Base-by-base conservation (phyloP, 2,113 vertebrate species). In the Pseudorectes ferrugineus region DNA sequence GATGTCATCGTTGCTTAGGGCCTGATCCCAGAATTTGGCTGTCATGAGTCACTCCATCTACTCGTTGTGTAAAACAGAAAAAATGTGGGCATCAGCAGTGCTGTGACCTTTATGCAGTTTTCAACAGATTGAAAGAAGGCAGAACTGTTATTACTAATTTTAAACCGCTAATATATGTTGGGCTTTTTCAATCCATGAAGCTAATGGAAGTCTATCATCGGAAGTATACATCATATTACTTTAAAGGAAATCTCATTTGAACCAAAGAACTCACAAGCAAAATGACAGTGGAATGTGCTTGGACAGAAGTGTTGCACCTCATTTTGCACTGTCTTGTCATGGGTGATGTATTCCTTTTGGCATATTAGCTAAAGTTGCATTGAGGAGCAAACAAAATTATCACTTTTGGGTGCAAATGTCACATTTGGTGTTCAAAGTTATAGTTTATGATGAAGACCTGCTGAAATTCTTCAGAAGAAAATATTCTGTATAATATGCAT, bases 11-110 rank as follows among this genome's bases (percentile, higher is more conserved):
- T 81, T 95, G 89, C 93, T 97, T 88, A 81, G 77, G 72, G 59
- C 68, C 68, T 93, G 88, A 88, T 89, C 85, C 93, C 83, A 96
- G 89, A 93, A 89, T 92, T 71, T 84, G 83, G 49, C 88, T 93
- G 78, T 85, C 49, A 59, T 35, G 63, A 91, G 68, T 92, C 49
- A 58, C 55, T 72, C 48, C 88, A 74, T 96, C 79, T 91, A 76
- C 65, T 89, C 49, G n/a, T 66, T 89, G 68, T 73, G 92, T 93
- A 92, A 92, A 95, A 80, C 54, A 85, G 54, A 91, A 71, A 92
- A 94, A 88, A 59, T 59, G n/a, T 84, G 68, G 25, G 42, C 11
- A 3, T 91, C 78, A 79, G 40, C 35, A 90, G 45, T 61, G 40
- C 49, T 83, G 52, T 95, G 92, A 95, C 74, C 77, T 95, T 96